Percentiles rank a stretch among this genome's conserved stretches.
Evolutionary conservation across 2,888 invertebrate species (phyloP).

Genomic region (Hemistola chrysoprasaria): DNA sequence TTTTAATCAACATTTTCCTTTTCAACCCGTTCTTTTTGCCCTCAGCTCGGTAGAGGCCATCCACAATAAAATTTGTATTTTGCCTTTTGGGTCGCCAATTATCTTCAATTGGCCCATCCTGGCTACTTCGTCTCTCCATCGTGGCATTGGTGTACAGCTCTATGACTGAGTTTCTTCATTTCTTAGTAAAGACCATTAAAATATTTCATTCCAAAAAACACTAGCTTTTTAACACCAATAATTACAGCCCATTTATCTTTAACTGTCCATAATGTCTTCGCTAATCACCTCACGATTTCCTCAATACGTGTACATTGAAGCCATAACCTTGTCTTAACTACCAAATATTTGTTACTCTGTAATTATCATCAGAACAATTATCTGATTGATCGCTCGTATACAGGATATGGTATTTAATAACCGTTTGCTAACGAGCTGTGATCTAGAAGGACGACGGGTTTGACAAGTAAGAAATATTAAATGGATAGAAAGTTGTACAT

Average conservation of each 20-base stretch:
- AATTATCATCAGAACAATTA: conserved; percentile 34
- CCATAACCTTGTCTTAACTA: conserved; percentile 20
- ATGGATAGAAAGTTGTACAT: conserved; percentile 34
- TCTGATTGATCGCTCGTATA: conserved; percentile 37
- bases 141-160: too few relatives aligned
- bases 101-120: too few relatives aligned
- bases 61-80: too few relatives aligned
- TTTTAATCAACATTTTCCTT: too few relatives aligned
- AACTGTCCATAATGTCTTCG: conserved; percentile 17
- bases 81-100: too few relatives aligned
- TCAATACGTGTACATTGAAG: conserved; percentile 4
- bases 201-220: background rate
- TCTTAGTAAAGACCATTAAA: too few relatives aligned
- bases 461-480: conserved; percentile 43
- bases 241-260: conserved; percentile 3
- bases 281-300: conserved; percentile 17
- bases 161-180: too few relatives aligned
- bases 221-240: conserved; percentile 4
- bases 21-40: too few relatives aligned
- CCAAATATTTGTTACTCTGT: conserved; percentile 23
- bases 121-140: too few relatives aligned
- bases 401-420: conserved; percentile 37
- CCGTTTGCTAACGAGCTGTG: conserved; percentile 35
- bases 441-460: conserved; percentile 46
- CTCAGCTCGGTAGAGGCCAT: too few relatives aligned